phyloP scores from a whole-genome alignment of 2,113 vertebrate species.

The Delphinus delphis region DNA sequence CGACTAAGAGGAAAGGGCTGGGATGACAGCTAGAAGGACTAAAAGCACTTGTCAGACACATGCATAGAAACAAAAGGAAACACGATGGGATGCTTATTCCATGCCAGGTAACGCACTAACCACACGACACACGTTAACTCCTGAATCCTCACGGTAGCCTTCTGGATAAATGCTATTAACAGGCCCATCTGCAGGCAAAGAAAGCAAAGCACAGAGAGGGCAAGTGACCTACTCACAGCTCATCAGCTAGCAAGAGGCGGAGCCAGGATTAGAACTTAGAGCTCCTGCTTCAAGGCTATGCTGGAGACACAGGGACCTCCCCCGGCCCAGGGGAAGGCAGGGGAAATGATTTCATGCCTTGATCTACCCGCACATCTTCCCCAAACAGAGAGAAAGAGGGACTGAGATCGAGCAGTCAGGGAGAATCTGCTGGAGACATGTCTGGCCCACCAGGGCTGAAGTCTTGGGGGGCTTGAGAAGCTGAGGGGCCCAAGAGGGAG shows the following conservation, averaged over 20 bases:
- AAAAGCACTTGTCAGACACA: too few relatives aligned
- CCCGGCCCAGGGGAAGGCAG: rapidly evolving
- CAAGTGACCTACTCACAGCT: neutral
- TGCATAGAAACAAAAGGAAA: neutral
- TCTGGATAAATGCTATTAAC: neutral
- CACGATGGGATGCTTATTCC: too few relatives aligned
- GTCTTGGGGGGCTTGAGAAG: neutral
- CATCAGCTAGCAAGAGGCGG: neutral
- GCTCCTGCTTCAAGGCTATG: neutral
- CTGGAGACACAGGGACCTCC: neutral
- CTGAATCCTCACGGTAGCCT: neutral
- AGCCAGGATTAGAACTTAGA: neutral
- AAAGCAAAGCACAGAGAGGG: neutral
- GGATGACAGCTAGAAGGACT: neutral
- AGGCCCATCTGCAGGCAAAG: neutral
- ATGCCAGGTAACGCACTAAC: rapidly evolving
- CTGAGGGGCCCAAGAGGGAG: neutral
- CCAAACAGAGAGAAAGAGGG: neutral
- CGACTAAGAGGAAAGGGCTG: neutral
- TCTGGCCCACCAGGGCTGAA: neutral
- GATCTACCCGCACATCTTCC: neutral
- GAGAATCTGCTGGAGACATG: neutral
- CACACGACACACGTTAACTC: rapidly evolving
- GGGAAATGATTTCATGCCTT: neutral
- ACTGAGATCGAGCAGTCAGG: too few relatives aligned